A percentile compares a stretch with the other conserved stretches of the same genome.
Conservation (phyloP, 2,888 invertebrate genomes). For the Phasia obesa region DNA sequence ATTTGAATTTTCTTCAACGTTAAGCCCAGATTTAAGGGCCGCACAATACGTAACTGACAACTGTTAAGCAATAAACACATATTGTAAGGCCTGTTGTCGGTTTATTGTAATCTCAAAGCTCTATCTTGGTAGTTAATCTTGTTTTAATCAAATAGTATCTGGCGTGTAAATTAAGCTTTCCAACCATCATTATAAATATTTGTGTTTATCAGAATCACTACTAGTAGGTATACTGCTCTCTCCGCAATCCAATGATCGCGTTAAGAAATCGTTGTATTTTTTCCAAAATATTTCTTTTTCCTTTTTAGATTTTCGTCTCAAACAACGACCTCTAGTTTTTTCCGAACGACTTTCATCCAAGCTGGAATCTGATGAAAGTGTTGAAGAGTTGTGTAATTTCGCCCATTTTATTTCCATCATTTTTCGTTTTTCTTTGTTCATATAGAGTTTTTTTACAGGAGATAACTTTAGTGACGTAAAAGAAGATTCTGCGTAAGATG, state of each 20-base stretch:
- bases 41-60: too few relatives aligned
- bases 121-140: background rate
- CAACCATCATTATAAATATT: background rate
- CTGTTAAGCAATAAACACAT: too few relatives aligned
- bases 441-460: background rate
- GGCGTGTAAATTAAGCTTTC: too few relatives aligned
- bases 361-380: conserved; percentile 29
- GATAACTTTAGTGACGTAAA: background rate
- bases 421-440: conserved; percentile 1
- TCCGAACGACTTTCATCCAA: background rate
- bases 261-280: conserved; percentile 26
- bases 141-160: background rate
- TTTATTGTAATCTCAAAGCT: too few relatives aligned
- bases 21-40: too few relatives aligned
- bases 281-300: conserved; percentile 34
- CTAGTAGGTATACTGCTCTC: conserved; percentile 5
- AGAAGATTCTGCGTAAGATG: conserved; percentile 24
- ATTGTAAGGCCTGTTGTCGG: too few relatives aligned
- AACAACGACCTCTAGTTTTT: background rate
- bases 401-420: conserved; percentile 11
- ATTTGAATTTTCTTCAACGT: too few relatives aligned
- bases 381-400: background rate
- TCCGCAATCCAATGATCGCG: background rate
- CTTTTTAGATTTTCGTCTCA: conserved; percentile 16
- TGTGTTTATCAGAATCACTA: background rate